Conservation (phyloP, 2,113 vertebrate species). For the Crotalus tigris region DNA sequence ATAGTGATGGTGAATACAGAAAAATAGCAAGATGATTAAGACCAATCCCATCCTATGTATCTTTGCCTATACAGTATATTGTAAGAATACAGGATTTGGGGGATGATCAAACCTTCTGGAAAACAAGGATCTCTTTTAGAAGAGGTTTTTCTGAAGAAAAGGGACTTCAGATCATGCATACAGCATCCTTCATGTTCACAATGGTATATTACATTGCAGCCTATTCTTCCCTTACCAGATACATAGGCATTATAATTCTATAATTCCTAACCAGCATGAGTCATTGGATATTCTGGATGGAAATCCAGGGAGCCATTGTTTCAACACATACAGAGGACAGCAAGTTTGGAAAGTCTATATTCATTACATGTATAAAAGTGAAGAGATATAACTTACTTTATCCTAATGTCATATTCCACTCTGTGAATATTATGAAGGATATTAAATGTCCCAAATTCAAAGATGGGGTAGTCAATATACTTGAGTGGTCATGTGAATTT, state of each 20-base stretch:
- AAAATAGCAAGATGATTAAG: neutral
- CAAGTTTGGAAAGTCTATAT: neutral
- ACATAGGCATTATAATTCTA: neutral
- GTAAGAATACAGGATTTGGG: neutral
- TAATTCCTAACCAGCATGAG: neutral
- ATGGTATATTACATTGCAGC: neutral
- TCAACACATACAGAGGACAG: neutral
- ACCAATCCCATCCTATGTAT: neutral
- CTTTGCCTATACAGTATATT: neutral
- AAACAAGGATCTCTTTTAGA: neutral
- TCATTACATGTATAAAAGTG: neutral
- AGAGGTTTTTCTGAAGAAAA: neutral
- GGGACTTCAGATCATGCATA: neutral
- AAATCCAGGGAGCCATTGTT: neutral
- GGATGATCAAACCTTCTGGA: neutral
- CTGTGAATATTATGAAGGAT: neutral
- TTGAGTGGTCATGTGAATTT: neutral
- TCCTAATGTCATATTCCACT: neutral
- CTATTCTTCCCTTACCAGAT: neutral
- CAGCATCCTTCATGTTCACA: neutral
- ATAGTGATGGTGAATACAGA: neutral
- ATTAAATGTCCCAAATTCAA: neutral
- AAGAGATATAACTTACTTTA: neutral
- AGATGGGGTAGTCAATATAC: neutral
- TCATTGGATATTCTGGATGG: neutral